These are phyloP conservation scores for Neodontobutis hainanensis DNA, from an alignment of 2,113 vertebrate species.

Conservation along the genomic window DNA sequence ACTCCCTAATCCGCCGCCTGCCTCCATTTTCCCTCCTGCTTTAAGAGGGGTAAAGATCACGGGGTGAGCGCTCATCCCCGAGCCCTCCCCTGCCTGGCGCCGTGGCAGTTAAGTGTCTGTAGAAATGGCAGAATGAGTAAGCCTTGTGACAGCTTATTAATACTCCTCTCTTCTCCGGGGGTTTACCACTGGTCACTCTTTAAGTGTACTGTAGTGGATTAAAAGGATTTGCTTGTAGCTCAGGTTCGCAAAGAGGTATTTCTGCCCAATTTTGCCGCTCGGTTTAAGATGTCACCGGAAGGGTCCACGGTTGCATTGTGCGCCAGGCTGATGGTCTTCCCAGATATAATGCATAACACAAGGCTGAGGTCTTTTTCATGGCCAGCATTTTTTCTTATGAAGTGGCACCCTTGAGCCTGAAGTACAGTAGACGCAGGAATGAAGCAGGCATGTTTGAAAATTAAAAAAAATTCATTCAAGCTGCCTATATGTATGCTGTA, in stretches of 20 bases:
- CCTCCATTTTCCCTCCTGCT: conserved; percentile 79
- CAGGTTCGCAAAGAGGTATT: conserved; percentile 74
- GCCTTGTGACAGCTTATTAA: conserved; percentile 81
- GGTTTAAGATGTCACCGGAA: conserved; percentile 70
- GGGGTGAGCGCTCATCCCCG: conserved; percentile 78
- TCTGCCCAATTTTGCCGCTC: conserved; percentile 49
- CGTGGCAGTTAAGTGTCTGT: conserved; percentile 78
- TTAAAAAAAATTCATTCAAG: too few species aligned
- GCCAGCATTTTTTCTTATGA: conserved; percentile 41
- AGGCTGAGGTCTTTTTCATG: conserved; percentile 58
- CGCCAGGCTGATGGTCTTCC: conserved; percentile 48
- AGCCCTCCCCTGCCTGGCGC: conserved; percentile 73
- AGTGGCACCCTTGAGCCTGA: conserved; percentile 49
- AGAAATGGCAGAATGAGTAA: conserved; percentile 78
- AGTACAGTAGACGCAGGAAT: conserved; percentile 36
- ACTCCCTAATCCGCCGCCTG: conserved; percentile 80
- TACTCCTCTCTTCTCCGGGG: conserved; percentile 73
- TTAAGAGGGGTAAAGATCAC: conserved; percentile 81
- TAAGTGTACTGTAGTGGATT: conserved; percentile 82
- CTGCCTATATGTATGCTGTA: too few species aligned
- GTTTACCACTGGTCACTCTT: conserved; percentile 79
- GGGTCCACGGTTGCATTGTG: conserved; percentile 66
- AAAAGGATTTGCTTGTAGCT: conserved; percentile 83
- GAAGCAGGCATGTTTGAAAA: conserved; percentile 2
- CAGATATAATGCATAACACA: conserved; percentile 61